Evolutionary conservation across 30 jellyfish, hydroid and myxozoan species (phyloP).

Genomic region (Catostylus mosaicus): DNA sequence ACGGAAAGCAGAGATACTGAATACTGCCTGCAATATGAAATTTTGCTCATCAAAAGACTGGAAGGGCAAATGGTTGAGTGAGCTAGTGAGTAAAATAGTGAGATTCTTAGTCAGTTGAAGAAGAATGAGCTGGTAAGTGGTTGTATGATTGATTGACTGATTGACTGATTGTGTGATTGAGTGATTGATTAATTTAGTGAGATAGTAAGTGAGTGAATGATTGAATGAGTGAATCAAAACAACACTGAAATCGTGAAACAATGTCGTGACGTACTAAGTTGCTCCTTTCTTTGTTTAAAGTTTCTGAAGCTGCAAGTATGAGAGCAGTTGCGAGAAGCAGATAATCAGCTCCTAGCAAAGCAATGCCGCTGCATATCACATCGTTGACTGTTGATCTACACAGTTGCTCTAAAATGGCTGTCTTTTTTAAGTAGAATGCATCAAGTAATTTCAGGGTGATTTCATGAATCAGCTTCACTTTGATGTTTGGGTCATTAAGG

Average conservation of each 20-base stretch:
- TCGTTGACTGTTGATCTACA: constrained; percentile 50
- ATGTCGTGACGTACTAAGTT: constrained; percentile 38
- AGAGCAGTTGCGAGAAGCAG: constrained; percentile 80
- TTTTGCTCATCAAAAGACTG: too few relatives aligned
- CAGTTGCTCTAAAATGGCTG: constrained; percentile 29
- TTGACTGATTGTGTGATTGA: too few relatives aligned
- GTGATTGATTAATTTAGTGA: too few relatives aligned
- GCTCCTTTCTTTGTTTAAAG: constrained; percentile 27
- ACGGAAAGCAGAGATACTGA: too few relatives aligned
- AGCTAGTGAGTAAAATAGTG: too few relatives aligned
- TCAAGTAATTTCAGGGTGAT: constrained; percentile 64
- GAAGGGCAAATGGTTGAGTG: too few relatives aligned
- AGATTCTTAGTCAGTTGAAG: too few relatives aligned
- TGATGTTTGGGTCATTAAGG: constrained; percentile 41
- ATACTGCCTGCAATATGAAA: too few relatives aligned
- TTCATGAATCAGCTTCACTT: constrained; percentile 65
- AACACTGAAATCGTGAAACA: not conserved
- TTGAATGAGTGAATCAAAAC: not conserved
- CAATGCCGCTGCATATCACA: constrained; percentile 13
- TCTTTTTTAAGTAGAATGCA: constrained; percentile 52
- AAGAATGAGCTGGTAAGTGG: too few relatives aligned
- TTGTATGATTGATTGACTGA: too few relatives aligned
- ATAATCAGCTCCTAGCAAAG: constrained; percentile 57
- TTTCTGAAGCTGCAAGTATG: constrained; percentile 69
- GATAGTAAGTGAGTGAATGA: not conserved